These are phyloP conservation scores for Styela plicata DNA, from an alignment of 23 tunicate genomes.

Conservation along the genomic window DNA sequence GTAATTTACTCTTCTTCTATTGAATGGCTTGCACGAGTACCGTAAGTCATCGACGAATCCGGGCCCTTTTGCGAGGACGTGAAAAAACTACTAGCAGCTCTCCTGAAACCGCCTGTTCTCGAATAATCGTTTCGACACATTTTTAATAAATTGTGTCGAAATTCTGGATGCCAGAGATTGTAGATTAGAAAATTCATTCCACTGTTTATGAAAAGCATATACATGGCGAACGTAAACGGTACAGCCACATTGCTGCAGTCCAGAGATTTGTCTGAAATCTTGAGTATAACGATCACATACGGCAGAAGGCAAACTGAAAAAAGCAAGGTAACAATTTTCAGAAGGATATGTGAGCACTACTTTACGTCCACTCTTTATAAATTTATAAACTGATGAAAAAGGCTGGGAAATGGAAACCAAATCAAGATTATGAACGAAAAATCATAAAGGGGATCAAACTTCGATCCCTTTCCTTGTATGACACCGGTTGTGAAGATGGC, in stretches of 20 bases:
- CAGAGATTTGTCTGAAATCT: slow-evolving; percentile 25
- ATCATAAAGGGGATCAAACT: no score
- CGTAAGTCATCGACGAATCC: neutral
- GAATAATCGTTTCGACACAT: neutral
- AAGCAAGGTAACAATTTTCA: no score
- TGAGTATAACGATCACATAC: slow-evolving; percentile 38
- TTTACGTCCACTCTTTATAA: no score
- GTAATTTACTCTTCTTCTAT: neutral
- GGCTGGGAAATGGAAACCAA: no score
- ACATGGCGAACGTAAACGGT: slow-evolving; percentile 45
- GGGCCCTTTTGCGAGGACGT: neutral
- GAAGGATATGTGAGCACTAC: no score
- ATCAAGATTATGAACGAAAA: no score
- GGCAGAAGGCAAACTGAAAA: slow-evolving; percentile 71
- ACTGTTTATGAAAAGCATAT: slow-evolving; percentile 62
- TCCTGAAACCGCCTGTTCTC: slow-evolving; percentile 4
- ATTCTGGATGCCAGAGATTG: slow-evolving; percentile 82
- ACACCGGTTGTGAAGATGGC: no score
- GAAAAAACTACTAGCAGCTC: slow-evolving; percentile 12
- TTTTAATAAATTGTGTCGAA: slow-evolving; percentile 32
- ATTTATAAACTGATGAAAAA: no score
- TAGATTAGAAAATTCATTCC: slow-evolving; percentile 70
- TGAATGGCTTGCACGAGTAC: neutral
- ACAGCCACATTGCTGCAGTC: slow-evolving; percentile 35
- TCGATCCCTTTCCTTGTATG: no score